Conservation (phyloP, 2,113 vertebrate genomes). For the Upupa epops region DNA sequence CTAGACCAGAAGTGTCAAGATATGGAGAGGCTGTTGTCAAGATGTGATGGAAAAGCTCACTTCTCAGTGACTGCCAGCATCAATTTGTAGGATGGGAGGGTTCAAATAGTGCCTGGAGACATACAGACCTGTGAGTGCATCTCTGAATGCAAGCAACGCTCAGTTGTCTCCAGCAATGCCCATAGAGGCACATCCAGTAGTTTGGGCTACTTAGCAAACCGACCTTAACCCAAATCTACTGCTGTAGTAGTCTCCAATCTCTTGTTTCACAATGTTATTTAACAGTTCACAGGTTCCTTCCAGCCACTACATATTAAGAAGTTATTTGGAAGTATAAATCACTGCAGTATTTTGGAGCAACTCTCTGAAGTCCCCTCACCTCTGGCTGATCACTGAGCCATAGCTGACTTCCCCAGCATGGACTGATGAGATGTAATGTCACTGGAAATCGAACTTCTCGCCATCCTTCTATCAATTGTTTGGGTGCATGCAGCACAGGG, state of each 20-base stretch:
- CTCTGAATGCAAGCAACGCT: neutral
- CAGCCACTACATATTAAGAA: neutral
- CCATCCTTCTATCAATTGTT: neutral
- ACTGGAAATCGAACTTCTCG: neutral
- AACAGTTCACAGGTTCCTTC: neutral
- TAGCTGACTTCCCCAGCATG: neutral
- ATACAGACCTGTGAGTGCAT: neutral
- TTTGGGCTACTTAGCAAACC: neutral
- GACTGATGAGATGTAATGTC: rapidly evolving
- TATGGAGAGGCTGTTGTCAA: neutral
- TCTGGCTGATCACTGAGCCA: rapidly evolving
- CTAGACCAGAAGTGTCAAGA: neutral
- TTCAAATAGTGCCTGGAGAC: neutral
- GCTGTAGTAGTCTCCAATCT: neutral
- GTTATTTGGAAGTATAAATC: neutral
- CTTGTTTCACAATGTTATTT: neutral
- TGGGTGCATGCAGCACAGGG: neutral
- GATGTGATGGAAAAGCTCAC: neutral
- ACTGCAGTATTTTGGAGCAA: neutral
- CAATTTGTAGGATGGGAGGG: neutral
- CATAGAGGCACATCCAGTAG: neutral
- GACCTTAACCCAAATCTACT: neutral
- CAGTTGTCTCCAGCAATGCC: neutral
- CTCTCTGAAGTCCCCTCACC: neutral
- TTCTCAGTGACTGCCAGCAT: neutral